Evolutionary conservation across 2,888 invertebrate genomes (phyloP), one percentile per base, ranked within the genome.

Genomic region (Pseudanteris insignis): DNA sequence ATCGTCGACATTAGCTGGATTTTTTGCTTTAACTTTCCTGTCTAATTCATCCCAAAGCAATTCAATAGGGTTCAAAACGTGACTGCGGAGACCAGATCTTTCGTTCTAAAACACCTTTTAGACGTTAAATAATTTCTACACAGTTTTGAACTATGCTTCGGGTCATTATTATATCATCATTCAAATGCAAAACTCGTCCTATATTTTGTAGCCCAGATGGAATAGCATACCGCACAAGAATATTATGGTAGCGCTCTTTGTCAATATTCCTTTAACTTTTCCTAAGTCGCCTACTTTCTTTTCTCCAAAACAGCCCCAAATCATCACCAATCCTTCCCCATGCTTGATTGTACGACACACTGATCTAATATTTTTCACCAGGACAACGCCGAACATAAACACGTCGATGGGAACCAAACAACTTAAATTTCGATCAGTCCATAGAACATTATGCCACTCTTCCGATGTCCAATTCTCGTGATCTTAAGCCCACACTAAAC

Each of bases 191-290:
- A n/a, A n/a, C n/a, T 18, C 18, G 18, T 6, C 48, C 13, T 38
- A 55, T 13, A 10, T 9, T 18, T 8, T 11, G 18, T 6, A 18
- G 6, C 18, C 18, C 18, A 3, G 18, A 18, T 18, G 58, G 29
- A 6, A 59, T 26, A 15, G 37, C 29, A 32, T 41, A 13, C 13
- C 26, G 15, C 2, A 24, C 11, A 6, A 61, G 40, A 55, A 65
- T 65, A 11, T 47, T 9, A 11, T 53, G 10, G 33, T 59, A 63
- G 1, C 25, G 24, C 14, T 43, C 25, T 63, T 51, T 2, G 25
- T 43, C 24, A 64, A 29, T 14, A 62, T 67, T n/a, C 57, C 65
- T 4, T 65, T 57, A 26, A 67, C 50, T 54, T 29, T 57, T 7
- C 14, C 18, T 2, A 65, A 41, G 14, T 65, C 33, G 12, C 62